Evolutionary conservation across 1,140 invertebrate species (phyloP), one percentile per base, ranked within the genome.

Genomic region (Diorhabda carinulata): DNA sequence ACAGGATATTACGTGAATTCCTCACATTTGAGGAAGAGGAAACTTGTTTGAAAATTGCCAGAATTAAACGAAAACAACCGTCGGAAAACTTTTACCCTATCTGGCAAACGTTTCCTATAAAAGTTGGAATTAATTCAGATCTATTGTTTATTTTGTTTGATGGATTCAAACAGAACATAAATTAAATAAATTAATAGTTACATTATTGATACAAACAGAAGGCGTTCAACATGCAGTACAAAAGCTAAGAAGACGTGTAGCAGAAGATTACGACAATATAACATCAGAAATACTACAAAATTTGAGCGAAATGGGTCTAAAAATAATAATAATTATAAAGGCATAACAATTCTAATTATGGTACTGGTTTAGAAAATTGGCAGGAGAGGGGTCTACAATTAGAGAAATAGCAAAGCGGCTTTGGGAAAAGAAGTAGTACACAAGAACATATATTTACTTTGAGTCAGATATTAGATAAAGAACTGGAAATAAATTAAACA

Each of bases 41-140:
- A 52, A 52, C 47, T 52, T 52, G 47, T 52, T n/a, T 52, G 47
- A 52, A 52, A 52, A 52, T 52, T 52, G 47, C 47, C 47, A 52
- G 47, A 52, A 52, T 52, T 52, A 52, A 52, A 52, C 47, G n/a
- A 52, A 52, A 52, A 52, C 47, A 52, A 52, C 47, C 47, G 47
- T 8, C 6, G 47, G 47, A 6, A 52, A 52, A 52, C 47, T 52
- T 52, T n/a, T 52, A n/a, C 47, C n/a, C 47, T 52, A n/a, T 6
- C 47, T 52, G 47, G 47, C n/a, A 52, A 52, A 52, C 47, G 6
- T 52, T 52, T 4, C 47, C 47, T 52, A n/a, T 52, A n/a, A 52
- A 52, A 52, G 47, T 52, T 52, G n/a, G n/a, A 52, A 52, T n/a
- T 6, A 52, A 52, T 6, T 52, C n/a, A 52, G 47, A 52, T 4